A percentile compares a stretch with the other conserved stretches of the same genome.
These are phyloP conservation scores for Montipora sp. DNA, from an alignment of 64 coral and sea anemone genomes.

Conservation along the genomic window DNA sequence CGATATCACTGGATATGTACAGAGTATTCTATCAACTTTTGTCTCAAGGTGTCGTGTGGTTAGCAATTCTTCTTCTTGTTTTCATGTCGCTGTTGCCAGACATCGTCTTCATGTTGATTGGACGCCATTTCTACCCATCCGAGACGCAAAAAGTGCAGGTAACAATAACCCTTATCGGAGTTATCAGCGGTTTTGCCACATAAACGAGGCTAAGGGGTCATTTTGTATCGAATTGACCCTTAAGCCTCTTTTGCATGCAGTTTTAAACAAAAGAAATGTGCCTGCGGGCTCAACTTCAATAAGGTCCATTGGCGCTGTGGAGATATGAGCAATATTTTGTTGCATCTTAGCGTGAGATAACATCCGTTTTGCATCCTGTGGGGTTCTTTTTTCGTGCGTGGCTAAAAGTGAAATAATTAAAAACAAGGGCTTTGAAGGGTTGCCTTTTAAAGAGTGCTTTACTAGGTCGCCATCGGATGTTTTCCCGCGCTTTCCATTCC, in stretches of 20 bases:
- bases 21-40: slow-evolving; percentile 73
- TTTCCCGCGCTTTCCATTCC: background rate
- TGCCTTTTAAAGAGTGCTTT: too few relatives aligned
- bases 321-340: background rate
- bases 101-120: slow-evolving; percentile 83
- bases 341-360: background rate
- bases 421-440: background rate
- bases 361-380: background rate
- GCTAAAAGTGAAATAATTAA: too few relatives aligned
- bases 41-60: slow-evolving; percentile 76
- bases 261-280: too few relatives aligned
- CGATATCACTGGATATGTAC: slow-evolving; percentile 66
- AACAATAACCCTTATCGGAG: background rate
- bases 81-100: slow-evolving; percentile 81
- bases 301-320: too few relatives aligned
- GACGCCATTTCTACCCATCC: slow-evolving; percentile 75
- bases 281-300: too few relatives aligned
- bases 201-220: too few relatives aligned
- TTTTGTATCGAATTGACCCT: too few relatives aligned
- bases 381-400: too few relatives aligned
- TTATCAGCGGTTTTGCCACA: too few relatives aligned
- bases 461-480: background rate
- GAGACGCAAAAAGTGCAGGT: slow-evolving; percentile 97
- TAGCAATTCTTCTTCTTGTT: slow-evolving; percentile 69
- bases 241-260: too few relatives aligned